Base-by-base conservation (phyloP, 2,888 invertebrate genomes). In the Mythimna vitellina region DNA sequence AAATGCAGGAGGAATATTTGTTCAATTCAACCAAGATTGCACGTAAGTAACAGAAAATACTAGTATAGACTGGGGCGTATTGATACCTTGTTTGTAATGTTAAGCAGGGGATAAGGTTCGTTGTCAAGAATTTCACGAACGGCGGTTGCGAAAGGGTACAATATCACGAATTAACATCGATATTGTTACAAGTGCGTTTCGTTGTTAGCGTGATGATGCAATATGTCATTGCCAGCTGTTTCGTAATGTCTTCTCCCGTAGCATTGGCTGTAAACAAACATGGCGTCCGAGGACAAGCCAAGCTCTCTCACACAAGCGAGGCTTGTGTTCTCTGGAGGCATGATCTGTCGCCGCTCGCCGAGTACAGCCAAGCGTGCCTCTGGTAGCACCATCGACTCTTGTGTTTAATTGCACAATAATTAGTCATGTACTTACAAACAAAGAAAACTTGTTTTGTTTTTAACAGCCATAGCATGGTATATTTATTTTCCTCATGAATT, bases 11-110 rank as follows among this genome's bases (percentile, higher is more conserved):
- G 98, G 98, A 95, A 98, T 98, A 95, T 99, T 98, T 96, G 99
- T 99, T 89, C 99, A 99, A 96, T 99, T 99, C 94, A 99, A 99
- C 96, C 99, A 99, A 96, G 99, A 99, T 95, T 98, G 98, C 97
- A 98, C 99, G 99, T 99, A 98, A 98, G 99, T 98, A 83, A 60
- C 61, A 32, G 35, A 69, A 49, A 65, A 74, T 76, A 74, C 65
- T 58, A 62, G 68, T 57, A 25, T 56, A 53, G 22, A 58, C 68
- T 62, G 56, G 35, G 67, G 29, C 29, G 22, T 14, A 53, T 51
- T 71, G 10, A 29, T 70, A 38, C 42, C n/a, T 22, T 74, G 25
- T 70, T 72, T 64, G 7, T 46, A 57, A 68, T 71, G 72, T 65
- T 25, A 9, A 8, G 38, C n/a, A 32, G 29, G 35, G 57, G 51